A percentile compares a stretch with the other conserved stretches of the same genome.
These are phyloP conservation scores for Dioctria rufipes DNA, from an alignment of 2,888 invertebrate genomes.

Conservation along the genomic window DNA sequence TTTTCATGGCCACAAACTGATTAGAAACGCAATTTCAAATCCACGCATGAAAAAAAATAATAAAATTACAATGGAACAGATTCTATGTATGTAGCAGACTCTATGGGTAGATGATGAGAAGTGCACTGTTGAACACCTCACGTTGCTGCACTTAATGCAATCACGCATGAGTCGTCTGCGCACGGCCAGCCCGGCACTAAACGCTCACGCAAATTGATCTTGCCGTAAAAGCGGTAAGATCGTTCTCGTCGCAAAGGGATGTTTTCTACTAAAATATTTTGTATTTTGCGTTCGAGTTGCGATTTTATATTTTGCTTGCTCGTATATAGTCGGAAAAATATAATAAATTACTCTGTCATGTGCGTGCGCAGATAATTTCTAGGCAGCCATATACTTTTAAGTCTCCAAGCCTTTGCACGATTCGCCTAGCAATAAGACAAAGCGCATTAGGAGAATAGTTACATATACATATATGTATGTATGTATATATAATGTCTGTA, in stretches of 20 bases:
- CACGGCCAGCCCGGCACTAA: slow-evolving; percentile 39
- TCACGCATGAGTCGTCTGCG: slow-evolving; percentile 41
- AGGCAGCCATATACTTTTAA: neutral
- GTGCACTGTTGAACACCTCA: slow-evolving; percentile 35
- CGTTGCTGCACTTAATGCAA: slow-evolving; percentile 55
- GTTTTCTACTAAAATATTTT: neutral
- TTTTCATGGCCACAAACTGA: slow-evolving; percentile 26
- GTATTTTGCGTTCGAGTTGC: slow-evolving; percentile 40
- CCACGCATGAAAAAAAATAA: slow-evolving; percentile 42
- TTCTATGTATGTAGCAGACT: no score
- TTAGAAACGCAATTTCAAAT: slow-evolving; percentile 34
- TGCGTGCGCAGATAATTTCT: slow-evolving; percentile 53
- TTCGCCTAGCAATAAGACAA: slow-evolving; percentile 12
- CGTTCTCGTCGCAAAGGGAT: slow-evolving; percentile 13
- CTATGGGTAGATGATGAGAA: neutral
- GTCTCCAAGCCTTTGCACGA: slow-evolving; percentile 34
- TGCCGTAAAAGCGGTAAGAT: slow-evolving; percentile 14
- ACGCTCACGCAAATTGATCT: slow-evolving; percentile 46
- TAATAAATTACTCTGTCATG: slow-evolving; percentile 52
- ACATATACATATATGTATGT: no score
- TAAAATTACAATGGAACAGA: slow-evolving; percentile 20
- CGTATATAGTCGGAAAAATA: neutral
- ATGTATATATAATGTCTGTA: no score
- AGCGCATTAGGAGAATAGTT: neutral
- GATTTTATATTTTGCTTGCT: slow-evolving; percentile 1